Evolutionary conservation across 2,113 vertebrate species (phyloP).

Genomic region (Takifugu bimaculatus): DNA sequence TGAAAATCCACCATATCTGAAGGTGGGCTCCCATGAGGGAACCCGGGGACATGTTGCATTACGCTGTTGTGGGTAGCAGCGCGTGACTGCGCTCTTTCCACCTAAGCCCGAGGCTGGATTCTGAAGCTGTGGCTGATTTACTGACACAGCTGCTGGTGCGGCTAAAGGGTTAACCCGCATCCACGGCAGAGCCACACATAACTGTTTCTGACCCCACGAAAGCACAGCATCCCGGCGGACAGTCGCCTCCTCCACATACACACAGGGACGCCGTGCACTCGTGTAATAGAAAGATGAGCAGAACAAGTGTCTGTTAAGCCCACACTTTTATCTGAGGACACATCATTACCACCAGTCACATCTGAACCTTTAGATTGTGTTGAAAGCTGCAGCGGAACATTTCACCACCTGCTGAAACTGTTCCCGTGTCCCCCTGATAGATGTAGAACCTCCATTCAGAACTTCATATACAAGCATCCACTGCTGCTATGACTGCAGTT

Average conservation of each 20-base stretch:
- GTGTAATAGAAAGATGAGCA: slow-evolving; percentile 6
- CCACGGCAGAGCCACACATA: slow-evolving; percentile 9
- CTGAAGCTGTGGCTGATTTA: slow-evolving; percentile 14
- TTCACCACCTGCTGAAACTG: neutral
- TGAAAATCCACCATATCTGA: neutral
- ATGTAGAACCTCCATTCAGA: no score
- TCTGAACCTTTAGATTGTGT: slow-evolving; percentile 15
- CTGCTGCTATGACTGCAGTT: no score
- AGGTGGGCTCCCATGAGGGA: neutral
- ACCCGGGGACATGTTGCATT: slow-evolving; percentile 2
- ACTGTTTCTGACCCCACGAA: slow-evolving; percentile 20
- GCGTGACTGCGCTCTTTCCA: slow-evolving; percentile 13
- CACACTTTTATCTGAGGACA: slow-evolving; percentile 23
- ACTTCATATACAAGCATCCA: no score
- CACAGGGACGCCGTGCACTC: slow-evolving; percentile 1
- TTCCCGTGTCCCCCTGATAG: neutral
- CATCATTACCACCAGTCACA: slow-evolving; percentile 10
- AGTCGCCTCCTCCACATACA: slow-evolving; percentile 21
- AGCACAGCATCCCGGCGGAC: slow-evolving; percentile 11
- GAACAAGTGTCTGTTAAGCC: slow-evolving; percentile 16
- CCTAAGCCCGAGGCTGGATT: slow-evolving; percentile 8
- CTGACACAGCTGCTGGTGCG: slow-evolving; percentile 15
- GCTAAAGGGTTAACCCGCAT: slow-evolving; percentile 42
- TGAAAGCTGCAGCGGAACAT: slow-evolving; percentile 5
- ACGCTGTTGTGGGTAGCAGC: slow-evolving; percentile 1